Base-by-base conservation (phyloP, 2,113 vertebrate genomes). In the Erythrocebus patas region DNA sequence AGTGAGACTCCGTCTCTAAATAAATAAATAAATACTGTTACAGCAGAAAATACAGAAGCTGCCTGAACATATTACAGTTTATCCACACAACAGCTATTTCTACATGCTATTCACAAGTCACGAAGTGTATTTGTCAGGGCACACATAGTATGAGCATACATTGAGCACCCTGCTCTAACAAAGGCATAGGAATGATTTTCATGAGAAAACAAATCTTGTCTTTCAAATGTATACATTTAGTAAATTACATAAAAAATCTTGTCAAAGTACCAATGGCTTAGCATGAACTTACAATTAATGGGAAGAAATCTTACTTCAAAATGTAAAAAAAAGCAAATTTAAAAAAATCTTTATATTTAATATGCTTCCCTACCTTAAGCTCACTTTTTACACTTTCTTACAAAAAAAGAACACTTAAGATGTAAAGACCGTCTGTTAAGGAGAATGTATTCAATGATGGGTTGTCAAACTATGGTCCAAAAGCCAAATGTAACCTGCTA, bases 241-340 rank as follows among this genome's bases (percentile, higher is more conserved):
- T 76, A 88, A 98, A 97, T 59, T 70, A 96, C 91, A 95, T 97
- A 79, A 92, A 96, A 97, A 96, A 85, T 78, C 82, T 97, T 97
- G 5, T 76, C 66, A 64, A 82, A 84, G 89, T 94, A 97, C 27
- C 73, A 98, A 68, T 92, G 79, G 75, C 73, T 93, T 97, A 95
- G 38, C 64, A 97, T 94, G 91, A 97, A 89, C n/a, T 95, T 96
- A 59, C 22, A 89, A 95, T 80, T 95, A 97, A 97, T 20, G 95
- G 43, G 23, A 85, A 0, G 86, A 59, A 92, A 66, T 95, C 52
- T 97, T 55, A 96, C 66, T 93, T 95, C 52, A 78, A 97, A 76
- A 92, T 10, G 72, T 82, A 80, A 73, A 61, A 95, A 9, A 9
- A 52, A 96, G 57, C 52, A 93, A 92, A 91, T 81, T 82, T 89